Percentiles rank a stretch among this genome's conserved stretches.
Evolutionary conservation across 2,888 invertebrate species (phyloP).

Genomic region (Mesorhabditis sp.): DNA sequence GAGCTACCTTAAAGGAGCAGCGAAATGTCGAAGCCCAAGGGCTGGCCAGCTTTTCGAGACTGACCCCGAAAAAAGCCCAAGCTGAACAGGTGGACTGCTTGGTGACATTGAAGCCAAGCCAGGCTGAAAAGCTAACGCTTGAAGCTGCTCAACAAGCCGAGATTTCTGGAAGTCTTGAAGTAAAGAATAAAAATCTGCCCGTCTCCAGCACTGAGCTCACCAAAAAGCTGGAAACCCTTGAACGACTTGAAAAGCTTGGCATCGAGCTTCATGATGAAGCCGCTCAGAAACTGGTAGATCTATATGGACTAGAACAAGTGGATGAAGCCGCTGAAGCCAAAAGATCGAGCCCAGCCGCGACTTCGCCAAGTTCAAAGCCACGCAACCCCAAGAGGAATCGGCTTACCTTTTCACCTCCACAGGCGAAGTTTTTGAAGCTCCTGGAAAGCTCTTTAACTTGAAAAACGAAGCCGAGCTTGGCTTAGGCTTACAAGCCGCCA

Average conservation of each 20-base stretch:
- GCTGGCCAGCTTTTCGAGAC: not conserved
- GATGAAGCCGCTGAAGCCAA: not conserved
- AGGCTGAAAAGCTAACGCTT: not conserved
- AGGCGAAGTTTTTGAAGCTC: not conserved
- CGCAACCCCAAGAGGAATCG: not conserved
- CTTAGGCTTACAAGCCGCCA: not conserved
- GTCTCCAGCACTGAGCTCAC: not conserved
- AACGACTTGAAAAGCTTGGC: not conserved
- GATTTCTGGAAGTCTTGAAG: not conserved
- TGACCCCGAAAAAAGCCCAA: not conserved
- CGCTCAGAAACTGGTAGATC: not conserved
- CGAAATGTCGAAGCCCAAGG: not conserved
- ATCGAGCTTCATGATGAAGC: not conserved
- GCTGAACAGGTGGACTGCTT: not conserved
- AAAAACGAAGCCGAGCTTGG: slow-evolving; percentile 4
- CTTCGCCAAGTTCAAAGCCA: not conserved
- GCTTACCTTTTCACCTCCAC: slow-evolving; percentile 3
- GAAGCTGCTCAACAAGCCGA: not conserved
- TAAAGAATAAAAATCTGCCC: not conserved
- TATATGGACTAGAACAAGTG: not conserved
- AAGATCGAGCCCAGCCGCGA: too few relatives aligned
- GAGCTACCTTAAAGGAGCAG: not conserved
- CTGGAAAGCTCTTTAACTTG: not conserved
- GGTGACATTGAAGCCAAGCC: too few relatives aligned
- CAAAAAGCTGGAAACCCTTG: not conserved